phyloP scores from a whole-genome alignment of 1,140 invertebrate species.

The Achatina immaculata region DNA sequence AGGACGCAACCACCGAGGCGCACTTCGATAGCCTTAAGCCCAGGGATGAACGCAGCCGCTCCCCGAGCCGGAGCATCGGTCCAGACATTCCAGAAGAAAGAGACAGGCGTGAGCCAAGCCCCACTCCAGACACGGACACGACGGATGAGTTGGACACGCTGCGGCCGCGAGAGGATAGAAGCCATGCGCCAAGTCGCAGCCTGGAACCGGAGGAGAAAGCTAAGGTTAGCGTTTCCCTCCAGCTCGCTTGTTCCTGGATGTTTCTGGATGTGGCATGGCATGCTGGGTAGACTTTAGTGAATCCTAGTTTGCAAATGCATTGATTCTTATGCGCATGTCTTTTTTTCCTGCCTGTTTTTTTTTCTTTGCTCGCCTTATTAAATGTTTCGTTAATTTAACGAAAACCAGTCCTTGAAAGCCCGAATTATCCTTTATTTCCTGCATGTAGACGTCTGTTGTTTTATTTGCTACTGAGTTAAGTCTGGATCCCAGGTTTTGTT shows the following conservation, averaged over 20 bases:
- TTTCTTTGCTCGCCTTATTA: no score
- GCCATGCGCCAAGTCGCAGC: conserved; percentile 17
- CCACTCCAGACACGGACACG: background rate
- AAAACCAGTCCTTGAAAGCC: no score
- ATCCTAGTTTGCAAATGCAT: no score
- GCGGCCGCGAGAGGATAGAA: conserved; percentile 7
- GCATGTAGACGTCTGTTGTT: no score
- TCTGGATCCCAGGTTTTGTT: no score
- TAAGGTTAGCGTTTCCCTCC: background rate
- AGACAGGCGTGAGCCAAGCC: background rate
- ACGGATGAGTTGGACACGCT: background rate
- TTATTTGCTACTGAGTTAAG: no score
- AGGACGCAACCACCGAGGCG: background rate
- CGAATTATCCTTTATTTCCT: no score
- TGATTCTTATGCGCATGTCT: no score
- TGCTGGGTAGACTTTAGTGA: no score
- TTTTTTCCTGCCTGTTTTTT: no score
- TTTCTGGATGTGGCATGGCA: background rate
- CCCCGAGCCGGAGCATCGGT: conserved; percentile 20
- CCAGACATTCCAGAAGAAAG: conserved; percentile 10
- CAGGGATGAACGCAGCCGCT: conserved; percentile 13
- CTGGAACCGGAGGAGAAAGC: conserved; percentile 2
- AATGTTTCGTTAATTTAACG: no score
- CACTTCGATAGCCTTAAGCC: background rate
- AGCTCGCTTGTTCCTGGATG: background rate